Evolutionary conservation across 2,888 invertebrate species (phyloP).

Genomic region (Caenorhabditis imperialis): DNA sequence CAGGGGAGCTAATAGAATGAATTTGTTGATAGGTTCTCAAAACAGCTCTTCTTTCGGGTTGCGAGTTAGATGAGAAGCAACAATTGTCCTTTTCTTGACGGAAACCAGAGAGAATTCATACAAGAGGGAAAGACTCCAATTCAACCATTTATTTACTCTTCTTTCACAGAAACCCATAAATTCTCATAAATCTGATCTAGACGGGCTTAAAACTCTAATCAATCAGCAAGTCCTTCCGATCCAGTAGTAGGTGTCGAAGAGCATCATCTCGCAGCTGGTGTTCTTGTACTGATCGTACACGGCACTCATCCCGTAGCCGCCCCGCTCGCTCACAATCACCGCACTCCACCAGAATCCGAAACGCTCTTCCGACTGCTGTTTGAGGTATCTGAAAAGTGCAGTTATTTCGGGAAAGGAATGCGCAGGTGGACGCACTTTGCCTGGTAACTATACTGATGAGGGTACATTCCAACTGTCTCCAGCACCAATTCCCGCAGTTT

Average conservation of each 20-base stretch:
- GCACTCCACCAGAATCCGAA: constrained; percentile 78
- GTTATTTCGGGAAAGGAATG: not conserved
- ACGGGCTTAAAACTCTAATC: not conserved
- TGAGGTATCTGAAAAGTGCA: constrained; percentile 70
- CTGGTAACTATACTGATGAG: constrained; percentile 78
- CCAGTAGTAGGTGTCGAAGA: constrained; percentile 78
- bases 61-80: not conserved
- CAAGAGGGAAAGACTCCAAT: not conserved
- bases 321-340: constrained; percentile 76
- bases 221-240: constrained; percentile 75
- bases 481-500: constrained; percentile 75
- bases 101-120: constrained; percentile 13
- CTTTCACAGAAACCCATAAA: constrained; percentile 9
- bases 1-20: constrained; percentile 48
- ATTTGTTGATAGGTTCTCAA: constrained; percentile 38
- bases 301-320: constrained; percentile 77
- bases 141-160: constrained; percentile 13
- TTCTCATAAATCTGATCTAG: constrained; percentile 4
- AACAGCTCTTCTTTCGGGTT: too few species aligned
- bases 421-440: constrained; percentile 68
- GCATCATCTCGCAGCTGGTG: constrained; percentile 77
- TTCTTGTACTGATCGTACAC: constrained; percentile 77
- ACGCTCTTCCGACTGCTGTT: constrained; percentile 76
- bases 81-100: not conserved
- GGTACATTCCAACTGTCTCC: constrained; percentile 76